Base-by-base conservation (phyloP, 1,140 invertebrate genomes). In the Thalassaphorura encarpata region DNA sequence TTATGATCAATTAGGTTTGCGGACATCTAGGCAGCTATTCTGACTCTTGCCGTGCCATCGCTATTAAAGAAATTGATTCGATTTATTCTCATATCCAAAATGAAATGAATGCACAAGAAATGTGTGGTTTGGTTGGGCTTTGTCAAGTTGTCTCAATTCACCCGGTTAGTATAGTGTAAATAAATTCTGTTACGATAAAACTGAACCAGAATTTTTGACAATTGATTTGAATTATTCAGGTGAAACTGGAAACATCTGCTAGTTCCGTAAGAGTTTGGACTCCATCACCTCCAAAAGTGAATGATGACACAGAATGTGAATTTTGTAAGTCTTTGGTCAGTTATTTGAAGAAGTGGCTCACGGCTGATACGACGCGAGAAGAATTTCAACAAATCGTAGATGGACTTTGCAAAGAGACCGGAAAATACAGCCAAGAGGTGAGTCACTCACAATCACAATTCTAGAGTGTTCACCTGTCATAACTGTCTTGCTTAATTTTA, bases 301-400 rank as follows among this genome's bases (percentile, higher is more conserved):
- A 58, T 23, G 65, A 68, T 53, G 84, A 87, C 69, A 69, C 88
- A 31, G 81, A 87, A 18, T 93, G 88, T 68, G 83, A 90, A 60
- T 77, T 92, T 42, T 92, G 88, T 68, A 80, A 87, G 67, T 83
- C 88, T 70, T 68, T 91, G 23, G 83, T 91, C 0, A 71, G 73
- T 31, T 87, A 92, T 73, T 71, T 90, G 54, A 79, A 78, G 56
- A 84, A 91, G 70, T 74, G 88, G 21, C 69, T 92, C 0, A 76
- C 87, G 27, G 80, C 87, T n/a, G 90, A 92, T 66, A 89, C 88
- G 1, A 89, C 89, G 0, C 82, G 87, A 69, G 58, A 71, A 1
- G 86, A 91, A 74, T 93, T 93, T 69, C 77, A 83, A 67, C 71
- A 78, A 67, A 80, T 91, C 2, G 69, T 90, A 15, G 70, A 80